Evolutionary conservation across 2,888 invertebrate genomes (phyloP).

Genomic region (Ornithoptera priamus): DNA sequence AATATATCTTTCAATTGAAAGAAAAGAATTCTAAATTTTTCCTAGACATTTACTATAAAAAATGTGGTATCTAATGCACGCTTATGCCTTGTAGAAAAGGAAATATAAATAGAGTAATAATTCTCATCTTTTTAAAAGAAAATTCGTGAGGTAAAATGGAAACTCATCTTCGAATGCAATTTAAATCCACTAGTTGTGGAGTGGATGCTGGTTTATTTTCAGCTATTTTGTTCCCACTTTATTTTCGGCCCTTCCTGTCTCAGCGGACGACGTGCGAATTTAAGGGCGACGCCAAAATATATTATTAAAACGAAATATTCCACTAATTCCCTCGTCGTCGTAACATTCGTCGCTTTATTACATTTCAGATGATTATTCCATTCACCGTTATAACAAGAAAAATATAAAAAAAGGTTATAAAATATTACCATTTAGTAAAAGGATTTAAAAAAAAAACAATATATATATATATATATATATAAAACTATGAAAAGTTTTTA

Average conservation of each 20-base stretch:
- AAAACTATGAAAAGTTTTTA: neutral
- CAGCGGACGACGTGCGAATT: constrained; percentile 71
- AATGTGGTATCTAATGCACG: too few relatives aligned
- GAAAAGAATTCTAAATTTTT: too few relatives aligned
- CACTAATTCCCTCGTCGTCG: constrained; percentile 24
- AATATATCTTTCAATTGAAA: too few relatives aligned
- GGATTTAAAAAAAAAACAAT: too few relatives aligned
- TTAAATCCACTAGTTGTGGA: constrained; percentile 47
- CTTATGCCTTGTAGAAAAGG: neutral
- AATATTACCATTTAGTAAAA: neutral
- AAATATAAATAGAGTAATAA: neutral
- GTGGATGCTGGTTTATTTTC: constrained; percentile 65
- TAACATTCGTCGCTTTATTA: constrained; percentile 13
- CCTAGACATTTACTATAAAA: too few relatives aligned
- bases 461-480: too few relatives aligned
- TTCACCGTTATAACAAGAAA: neutral
- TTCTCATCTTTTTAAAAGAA: neutral
- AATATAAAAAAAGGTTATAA: neutral
- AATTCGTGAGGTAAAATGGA: constrained; percentile 26
- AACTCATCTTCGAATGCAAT: constrained; percentile 37
- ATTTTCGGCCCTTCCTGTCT: constrained; percentile 74
- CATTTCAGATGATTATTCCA: constrained; percentile 5
- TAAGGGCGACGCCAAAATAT: constrained; percentile 58
- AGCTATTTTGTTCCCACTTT: constrained; percentile 73
- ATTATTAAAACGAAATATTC: constrained; percentile 31